These are phyloP conservation scores for Notocelia uddmanniana DNA, from an alignment of 2,888 invertebrate genomes.

Conservation along the genomic window DNA sequence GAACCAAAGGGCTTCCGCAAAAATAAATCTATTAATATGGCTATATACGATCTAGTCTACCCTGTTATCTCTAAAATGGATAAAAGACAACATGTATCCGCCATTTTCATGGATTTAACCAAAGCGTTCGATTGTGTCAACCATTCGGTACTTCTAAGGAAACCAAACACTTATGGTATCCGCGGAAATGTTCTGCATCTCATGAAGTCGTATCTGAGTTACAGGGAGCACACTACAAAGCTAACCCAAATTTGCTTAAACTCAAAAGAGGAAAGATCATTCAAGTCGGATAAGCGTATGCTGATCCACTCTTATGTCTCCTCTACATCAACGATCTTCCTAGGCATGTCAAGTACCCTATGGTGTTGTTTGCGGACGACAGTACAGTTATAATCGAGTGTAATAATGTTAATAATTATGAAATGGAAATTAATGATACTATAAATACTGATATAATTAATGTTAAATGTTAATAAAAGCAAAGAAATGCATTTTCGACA, in stretches of 20 bases:
- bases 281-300: too few species aligned
- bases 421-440: too few species aligned
- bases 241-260: neutral
- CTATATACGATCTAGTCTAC: neutral
- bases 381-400: too few species aligned
- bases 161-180: neutral
- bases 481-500: too few species aligned
- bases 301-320: too few species aligned
- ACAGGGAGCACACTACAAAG: neutral
- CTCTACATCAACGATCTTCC: too few species aligned
- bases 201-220: neutral
- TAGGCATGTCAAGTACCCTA: too few species aligned
- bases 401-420: too few species aligned
- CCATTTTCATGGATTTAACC: neutral
- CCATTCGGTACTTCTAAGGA: neutral
- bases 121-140: constrained; percentile 4
- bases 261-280: too few species aligned
- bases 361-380: too few species aligned
- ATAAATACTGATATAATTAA: too few species aligned
- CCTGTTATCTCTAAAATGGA: neutral
- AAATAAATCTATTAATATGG: neutral
- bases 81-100: neutral
- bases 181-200: neutral
- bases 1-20: neutral
- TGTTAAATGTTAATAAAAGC: too few species aligned